Percentiles rank a stretch among this genome's conserved stretches.
Conservation (phyloP, 1,140 invertebrate genomes). For the Scaptomyza hsui region DNA sequence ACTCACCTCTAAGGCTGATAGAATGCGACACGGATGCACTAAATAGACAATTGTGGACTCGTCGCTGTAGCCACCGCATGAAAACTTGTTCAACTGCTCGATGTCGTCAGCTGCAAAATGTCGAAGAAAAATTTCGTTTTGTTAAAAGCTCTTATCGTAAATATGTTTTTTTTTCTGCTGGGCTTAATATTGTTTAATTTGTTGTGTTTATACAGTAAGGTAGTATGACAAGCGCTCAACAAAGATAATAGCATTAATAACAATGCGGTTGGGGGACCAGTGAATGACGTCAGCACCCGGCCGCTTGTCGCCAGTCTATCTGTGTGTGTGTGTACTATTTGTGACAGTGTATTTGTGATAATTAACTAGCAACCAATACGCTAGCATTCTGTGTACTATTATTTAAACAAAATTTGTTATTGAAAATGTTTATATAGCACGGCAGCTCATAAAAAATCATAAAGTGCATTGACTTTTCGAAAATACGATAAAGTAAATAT, state of each 20-base stretch:
- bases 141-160: slow-evolving; percentile 32
- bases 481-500: slow-evolving; percentile 33
- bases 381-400: slow-evolving; percentile 12
- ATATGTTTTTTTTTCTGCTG: slow-evolving; percentile 39
- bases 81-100: slow-evolving; percentile 90
- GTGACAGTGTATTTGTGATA: slow-evolving; percentile 55
- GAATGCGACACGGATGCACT: slow-evolving; percentile 93
- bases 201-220: slow-evolving; percentile 47
- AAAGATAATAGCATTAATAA: slow-evolving; percentile 58
- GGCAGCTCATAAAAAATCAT: neutral
- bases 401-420: slow-evolving; percentile 9
- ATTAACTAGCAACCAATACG: slow-evolving; percentile 57
- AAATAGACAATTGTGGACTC: slow-evolving; percentile 92
- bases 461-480: slow-evolving; percentile 57
- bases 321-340: slow-evolving; percentile 24
- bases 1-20: slow-evolving; percentile 90
- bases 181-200: slow-evolving; percentile 24
- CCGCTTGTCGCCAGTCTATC: slow-evolving; percentile 19
- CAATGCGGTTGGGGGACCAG: slow-evolving; percentile 4
- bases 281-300: slow-evolving; percentile 60
- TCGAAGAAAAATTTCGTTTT: slow-evolving; percentile 12
- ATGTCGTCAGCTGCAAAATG: slow-evolving; percentile 89
- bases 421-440: slow-evolving; percentile 18
- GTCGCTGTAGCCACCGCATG: slow-evolving; percentile 91
- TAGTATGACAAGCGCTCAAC: slow-evolving; percentile 36